Base-by-base conservation (phyloP, 2,888 invertebrate genomes). In the Trachelus iudaicus region DNA sequence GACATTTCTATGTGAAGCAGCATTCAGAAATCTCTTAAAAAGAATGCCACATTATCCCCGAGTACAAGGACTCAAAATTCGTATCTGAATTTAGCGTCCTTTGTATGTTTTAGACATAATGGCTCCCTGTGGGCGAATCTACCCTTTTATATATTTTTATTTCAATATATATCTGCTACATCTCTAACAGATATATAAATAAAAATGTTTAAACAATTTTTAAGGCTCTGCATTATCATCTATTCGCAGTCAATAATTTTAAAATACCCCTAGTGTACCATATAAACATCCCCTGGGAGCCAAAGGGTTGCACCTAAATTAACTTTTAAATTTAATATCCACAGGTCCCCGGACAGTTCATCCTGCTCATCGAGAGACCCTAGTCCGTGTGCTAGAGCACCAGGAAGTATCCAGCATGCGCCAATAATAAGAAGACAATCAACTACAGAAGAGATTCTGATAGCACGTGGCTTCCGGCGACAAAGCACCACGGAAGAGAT, bases 401-500 rank as follows among this genome's bases (percentile, higher is more conserved):
- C 92, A 68, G 87, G 85, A 79, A 88, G 81, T 77, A 87, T 83
- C 56, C 88, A 88, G 76, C 89, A 88, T 73, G 90, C 93, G 69
- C 96, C 97, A 12, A 94, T 96, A 84, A 96, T 97, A 80, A 93
- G 97, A 79, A 93, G 97, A 79, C 97, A 97, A 92, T 97, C 97
- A 37, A 97, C 97, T 23, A 98, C 97, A 0, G 97, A 97, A 90
- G 98, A 98, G 92, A 98, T 98, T 86, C 92, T 98, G 69, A 97
- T 97, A 87, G 97, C 97, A 0, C 94, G 97, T 77, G 98, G 98
- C 3, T 98, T 98, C 91, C 94, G 98, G 0, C 94, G 97, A 23
- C 97, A 98, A 89, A 97, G 97, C 4, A 98, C 98, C 12, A 97
- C 97, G 0, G 97, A 98, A 89, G 98, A 98, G 92, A 97, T 97